phyloP scores from a whole-genome alignment of 2,797 vertebrate species.

The Dallia pectoralis region DNA sequence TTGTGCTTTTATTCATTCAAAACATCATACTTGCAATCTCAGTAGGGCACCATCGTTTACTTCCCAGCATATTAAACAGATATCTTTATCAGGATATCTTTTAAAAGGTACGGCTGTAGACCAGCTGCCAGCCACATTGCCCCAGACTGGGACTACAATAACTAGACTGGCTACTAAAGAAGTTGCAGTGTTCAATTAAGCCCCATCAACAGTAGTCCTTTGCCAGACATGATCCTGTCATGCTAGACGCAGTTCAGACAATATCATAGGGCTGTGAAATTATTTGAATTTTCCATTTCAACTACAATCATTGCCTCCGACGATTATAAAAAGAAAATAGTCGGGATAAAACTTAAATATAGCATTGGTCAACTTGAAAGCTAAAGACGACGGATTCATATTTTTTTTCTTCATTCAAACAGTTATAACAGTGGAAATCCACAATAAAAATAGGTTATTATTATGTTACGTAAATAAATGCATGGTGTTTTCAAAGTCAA shows the following conservation, averaged over 20 bases:
- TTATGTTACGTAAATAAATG: too few relatives aligned
- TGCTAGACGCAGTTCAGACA: background rate
- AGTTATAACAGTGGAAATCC: too few relatives aligned
- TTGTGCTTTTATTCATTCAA: background rate
- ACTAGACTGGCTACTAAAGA: slow-evolving; percentile 32
- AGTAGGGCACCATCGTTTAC: background rate
- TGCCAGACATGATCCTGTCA: background rate
- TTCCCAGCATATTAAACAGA: background rate
- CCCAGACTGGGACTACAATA: slow-evolving; percentile 20
- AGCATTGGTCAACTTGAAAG: too few relatives aligned
- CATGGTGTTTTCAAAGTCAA: too few relatives aligned
- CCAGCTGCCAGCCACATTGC: slow-evolving; percentile 1
- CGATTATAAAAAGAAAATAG: too few relatives aligned
- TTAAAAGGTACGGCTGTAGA: background rate
- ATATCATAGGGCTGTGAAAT: too few relatives aligned
- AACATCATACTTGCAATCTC: background rate
- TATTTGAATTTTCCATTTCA: too few relatives aligned
- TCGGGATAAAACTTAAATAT: too few relatives aligned
- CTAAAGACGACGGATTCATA: too few relatives aligned
- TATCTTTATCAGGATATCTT: background rate
- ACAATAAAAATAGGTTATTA: too few relatives aligned
- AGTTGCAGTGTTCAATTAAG: slow-evolving; percentile 32
- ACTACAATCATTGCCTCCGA: too few relatives aligned
- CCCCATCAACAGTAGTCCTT: slow-evolving; percentile 19
- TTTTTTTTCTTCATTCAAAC: too few relatives aligned